Percentiles rank a stretch among this genome's conserved stretches.
phyloP scores from a whole-genome alignment of 2,888 invertebrate genomes.

The Clepsis dumicolana region DNA sequence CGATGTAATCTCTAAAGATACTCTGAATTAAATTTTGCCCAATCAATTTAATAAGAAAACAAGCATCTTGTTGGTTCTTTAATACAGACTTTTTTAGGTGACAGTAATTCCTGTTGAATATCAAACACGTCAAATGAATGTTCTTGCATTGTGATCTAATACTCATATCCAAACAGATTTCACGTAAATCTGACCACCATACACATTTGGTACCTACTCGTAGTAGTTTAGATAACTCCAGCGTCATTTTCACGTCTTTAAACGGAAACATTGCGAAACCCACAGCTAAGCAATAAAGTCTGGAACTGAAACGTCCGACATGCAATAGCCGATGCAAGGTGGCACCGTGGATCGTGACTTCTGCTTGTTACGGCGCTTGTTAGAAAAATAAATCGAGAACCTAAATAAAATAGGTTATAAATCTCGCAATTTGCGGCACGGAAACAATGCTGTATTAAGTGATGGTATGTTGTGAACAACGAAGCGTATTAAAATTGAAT shows the following conservation, averaged over 20 bases:
- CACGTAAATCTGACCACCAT: too few species aligned
- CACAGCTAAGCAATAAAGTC: constrained; percentile 35
- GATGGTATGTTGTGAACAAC: not conserved
- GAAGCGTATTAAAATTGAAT: not conserved
- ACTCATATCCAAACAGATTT: too few species aligned
- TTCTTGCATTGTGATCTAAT: too few species aligned
- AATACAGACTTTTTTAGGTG: too few species aligned
- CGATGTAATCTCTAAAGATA: too few species aligned
- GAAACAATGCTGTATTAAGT: constrained; percentile 3
- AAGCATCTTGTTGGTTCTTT: too few species aligned
- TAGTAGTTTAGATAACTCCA: not conserved
- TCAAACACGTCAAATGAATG: too few species aligned
- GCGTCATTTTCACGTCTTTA: constrained; percentile 1
- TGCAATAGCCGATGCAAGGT: constrained; percentile 67
- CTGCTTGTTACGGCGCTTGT: constrained; percentile 55
- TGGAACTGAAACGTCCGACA: constrained; percentile 63
- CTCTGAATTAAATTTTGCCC: too few species aligned
- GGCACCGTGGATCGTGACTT: constrained; percentile 66
- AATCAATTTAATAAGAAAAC: too few species aligned
- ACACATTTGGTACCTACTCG: too few species aligned
- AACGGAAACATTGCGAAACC: constrained; percentile 6
- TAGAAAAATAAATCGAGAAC: constrained; percentile 39
- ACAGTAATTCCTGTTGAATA: too few species aligned
- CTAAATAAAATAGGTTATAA: constrained; percentile 30
- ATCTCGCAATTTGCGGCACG: constrained; percentile 16